A percentile compares a stretch with the other conserved stretches of the same genome.
phyloP scores from a whole-genome alignment of 1,140 invertebrate species.

The Saccostrea glomerata region DNA sequence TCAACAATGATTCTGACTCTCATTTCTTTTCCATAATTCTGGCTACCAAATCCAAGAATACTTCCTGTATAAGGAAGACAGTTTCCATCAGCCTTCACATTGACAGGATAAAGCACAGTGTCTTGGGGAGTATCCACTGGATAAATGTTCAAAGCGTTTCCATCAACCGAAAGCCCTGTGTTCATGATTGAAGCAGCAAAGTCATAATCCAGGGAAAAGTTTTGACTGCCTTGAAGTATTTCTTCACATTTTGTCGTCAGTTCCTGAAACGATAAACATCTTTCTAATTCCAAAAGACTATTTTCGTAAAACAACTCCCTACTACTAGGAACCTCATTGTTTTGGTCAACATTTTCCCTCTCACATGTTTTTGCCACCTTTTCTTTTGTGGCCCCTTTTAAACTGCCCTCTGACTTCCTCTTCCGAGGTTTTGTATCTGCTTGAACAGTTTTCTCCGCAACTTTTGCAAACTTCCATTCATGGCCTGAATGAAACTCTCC shows the following conservation, averaged over 20 bases:
- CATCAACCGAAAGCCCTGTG: neutral
- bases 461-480: slow-evolving; percentile 38
- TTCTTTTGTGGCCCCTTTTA: neutral
- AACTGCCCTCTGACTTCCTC: neutral
- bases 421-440: slow-evolving; percentile 1
- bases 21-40: too few species aligned
- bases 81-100: too few species aligned
- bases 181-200: slow-evolving; percentile 2
- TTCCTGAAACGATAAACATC: slow-evolving; percentile 12
- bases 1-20: too few species aligned
- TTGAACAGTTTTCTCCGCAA: neutral
- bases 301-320: slow-evolving; percentile 1
- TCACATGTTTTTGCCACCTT: too few species aligned
- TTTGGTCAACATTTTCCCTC: neutral
- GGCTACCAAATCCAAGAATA: too few species aligned
- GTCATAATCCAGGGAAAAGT: neutral
- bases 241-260: slow-evolving; percentile 7
- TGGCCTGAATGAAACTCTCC: neutral
- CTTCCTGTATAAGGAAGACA: too few species aligned
- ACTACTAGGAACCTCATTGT: neutral
- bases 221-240: neutral
- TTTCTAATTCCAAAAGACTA: neutral
- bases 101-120: neutral
- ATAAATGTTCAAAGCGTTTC: neutral
- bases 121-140: neutral